Evolutionary conservation across 2,888 invertebrate genomes (phyloP), one percentile per base, ranked within the genome.

Genomic region (Tanaodytes sp.): DNA sequence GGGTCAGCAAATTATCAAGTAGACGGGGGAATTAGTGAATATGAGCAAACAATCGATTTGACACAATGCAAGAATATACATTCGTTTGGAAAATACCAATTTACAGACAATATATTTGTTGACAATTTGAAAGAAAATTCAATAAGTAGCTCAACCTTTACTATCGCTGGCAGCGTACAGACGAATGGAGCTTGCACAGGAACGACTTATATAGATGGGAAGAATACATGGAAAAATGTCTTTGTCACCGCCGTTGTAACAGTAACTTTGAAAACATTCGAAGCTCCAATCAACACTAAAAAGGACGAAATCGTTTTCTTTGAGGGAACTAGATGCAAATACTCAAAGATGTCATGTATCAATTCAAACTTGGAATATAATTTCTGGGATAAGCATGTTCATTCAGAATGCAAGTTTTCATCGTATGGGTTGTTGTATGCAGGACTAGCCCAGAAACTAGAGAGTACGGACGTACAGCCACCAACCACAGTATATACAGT

Each of bases 321-420:
- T 0, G 42, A 49, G 8, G 59, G 51, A 9, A 36, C 43, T 3
- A 16, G 67, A n/a, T 23, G 23, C 8, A 4, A 23, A 5, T 23
- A 23, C 8, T 8, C 4, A 8, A 23, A 23, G 8, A 8, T 4
- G 8, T 5, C 4, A 23, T 23, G 23, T 8, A 23, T 23, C n/a
- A n/a, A n/a, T n/a, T n/a, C n/a, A n/a, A n/a, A n/a, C n/a, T n/a
- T n/a, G n/a, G n/a, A n/a, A n/a, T n/a, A n/a, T n/a, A n/a, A n/a
- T n/a, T n/a, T n/a, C n/a, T n/a, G n/a, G n/a, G n/a, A n/a, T n/a
- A n/a, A n/a, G n/a, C n/a, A n/a, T n/a, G n/a, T n/a, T n/a, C n/a
- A n/a, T n/a, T n/a, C n/a, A n/a, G n/a, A n/a, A n/a, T n/a, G n/a
- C n/a, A n/a, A n/a, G n/a, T n/a, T n/a, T n/a, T n/a, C n/a, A n/a